Evolutionary conservation across 2,888 invertebrate genomes (phyloP).

Genomic region (Zonitis immaculata): DNA sequence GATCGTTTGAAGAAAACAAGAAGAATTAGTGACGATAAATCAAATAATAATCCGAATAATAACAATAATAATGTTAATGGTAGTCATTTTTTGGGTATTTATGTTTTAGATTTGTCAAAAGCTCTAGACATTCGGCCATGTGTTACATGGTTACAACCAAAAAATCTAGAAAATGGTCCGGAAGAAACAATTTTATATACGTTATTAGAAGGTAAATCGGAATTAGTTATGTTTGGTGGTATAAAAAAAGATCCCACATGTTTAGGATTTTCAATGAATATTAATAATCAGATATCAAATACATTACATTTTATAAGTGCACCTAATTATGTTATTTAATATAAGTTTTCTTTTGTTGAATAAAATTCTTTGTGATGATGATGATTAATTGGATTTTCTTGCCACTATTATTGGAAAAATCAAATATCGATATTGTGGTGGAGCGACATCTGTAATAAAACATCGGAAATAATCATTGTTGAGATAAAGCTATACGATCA

Average conservation of each 20-base stretch:
- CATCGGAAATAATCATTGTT: not conserved
- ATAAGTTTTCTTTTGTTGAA: not conserved
- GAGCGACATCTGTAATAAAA: not conserved
- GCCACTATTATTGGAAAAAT: too few species aligned
- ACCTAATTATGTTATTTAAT: constrained; percentile 64
- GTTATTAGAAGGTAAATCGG: constrained; percentile 83
- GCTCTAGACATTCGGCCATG: constrained; percentile 62
- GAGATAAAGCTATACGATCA: not conserved
- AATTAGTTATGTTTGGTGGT: constrained; percentile 95
- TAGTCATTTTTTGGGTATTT: constrained; percentile 61
- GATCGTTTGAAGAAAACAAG: constrained; percentile 31
- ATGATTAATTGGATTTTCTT: too few species aligned
- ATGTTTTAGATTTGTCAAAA: constrained; percentile 78
- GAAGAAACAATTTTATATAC: constrained; percentile 89
- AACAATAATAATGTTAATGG: not conserved
- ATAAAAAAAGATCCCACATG: constrained; percentile 74
- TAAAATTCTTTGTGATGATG: not conserved
- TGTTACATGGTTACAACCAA: constrained; percentile 65
- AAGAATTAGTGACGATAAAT: constrained; percentile 19
- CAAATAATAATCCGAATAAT: constrained; percentile 28
- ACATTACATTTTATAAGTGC: constrained; percentile 71
- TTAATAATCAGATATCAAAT: constrained; percentile 71
- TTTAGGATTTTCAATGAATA: constrained; percentile 46
- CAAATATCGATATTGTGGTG: too few species aligned
- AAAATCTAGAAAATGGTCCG: constrained; percentile 57